These are phyloP conservation scores for Esox lucius DNA, from an alignment of 2,797 vertebrate species.

Conservation along the genomic window DNA sequence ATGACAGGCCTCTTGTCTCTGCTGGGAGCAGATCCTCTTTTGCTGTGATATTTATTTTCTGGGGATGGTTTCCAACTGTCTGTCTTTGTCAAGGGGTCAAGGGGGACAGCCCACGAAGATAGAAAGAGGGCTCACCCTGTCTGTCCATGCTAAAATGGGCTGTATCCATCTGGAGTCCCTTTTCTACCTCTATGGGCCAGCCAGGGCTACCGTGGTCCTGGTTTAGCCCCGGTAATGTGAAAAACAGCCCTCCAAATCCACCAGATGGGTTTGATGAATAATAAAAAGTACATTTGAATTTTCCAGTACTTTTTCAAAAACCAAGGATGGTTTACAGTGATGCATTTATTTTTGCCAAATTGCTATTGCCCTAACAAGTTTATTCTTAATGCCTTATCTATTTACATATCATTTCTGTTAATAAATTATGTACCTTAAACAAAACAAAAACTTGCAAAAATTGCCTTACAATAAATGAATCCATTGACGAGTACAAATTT, in stretches of 20 bases:
- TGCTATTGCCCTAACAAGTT: neutral
- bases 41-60: constrained; percentile 52
- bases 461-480: constrained; percentile 36
- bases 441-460: constrained; percentile 1
- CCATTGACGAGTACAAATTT: constrained; percentile 56
- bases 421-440: neutral
- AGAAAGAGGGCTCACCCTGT: neutral
- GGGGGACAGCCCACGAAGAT: neutral
- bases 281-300: constrained; percentile 20
- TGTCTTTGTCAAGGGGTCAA: constrained; percentile 23
- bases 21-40: constrained; percentile 26
- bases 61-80: constrained; percentile 50
- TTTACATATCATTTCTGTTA: neutral
- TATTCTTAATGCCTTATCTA: neutral
- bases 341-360: neutral
- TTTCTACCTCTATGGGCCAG: neutral
- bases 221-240: constrained; percentile 20
- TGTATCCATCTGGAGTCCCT: neutral
- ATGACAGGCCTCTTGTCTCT: constrained; percentile 58
- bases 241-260: constrained; percentile 34
- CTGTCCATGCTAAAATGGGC: neutral
- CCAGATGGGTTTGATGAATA: constrained; percentile 29
- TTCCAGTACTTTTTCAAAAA: neutral
- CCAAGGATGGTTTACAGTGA: neutral
- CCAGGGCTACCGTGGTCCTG: constrained; percentile 25